Evolutionary conservation across 2,113 vertebrate species (phyloP).

Genomic region (Prochilodus magdalenae): DNA sequence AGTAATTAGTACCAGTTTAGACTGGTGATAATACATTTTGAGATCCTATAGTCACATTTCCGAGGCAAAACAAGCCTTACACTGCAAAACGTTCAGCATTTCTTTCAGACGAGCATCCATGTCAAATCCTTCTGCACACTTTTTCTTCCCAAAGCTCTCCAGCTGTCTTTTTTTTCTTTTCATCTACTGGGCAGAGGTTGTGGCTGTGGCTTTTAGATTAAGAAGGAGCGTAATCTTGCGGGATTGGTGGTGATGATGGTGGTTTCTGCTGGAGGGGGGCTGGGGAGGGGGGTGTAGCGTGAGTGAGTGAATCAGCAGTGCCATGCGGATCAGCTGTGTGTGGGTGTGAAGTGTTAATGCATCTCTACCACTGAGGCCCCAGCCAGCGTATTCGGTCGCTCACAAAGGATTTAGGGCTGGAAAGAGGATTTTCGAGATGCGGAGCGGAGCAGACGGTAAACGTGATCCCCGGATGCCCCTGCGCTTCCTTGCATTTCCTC

Average conservation of each 20-base stretch:
- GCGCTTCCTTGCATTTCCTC: not conserved
- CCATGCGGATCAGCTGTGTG: constrained; percentile 35
- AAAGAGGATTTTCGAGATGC: constrained; percentile 37
- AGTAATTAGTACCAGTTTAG: not conserved
- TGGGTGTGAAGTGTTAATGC: constrained; percentile 33
- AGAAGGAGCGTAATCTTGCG: constrained; percentile 31
- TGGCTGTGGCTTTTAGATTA: constrained; percentile 16
- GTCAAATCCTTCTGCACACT: not conserved
- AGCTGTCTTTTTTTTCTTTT: not conserved
- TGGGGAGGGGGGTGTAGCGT: not conserved
- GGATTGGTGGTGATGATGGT: constrained; percentile 10
- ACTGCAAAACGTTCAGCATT: not conserved
- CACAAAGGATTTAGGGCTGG: constrained; percentile 40
- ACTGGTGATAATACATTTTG: not conserved
- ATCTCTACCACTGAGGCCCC: constrained; percentile 8
- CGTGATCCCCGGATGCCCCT: not conserved
- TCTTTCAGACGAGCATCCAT: not conserved
- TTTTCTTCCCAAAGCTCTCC: not conserved
- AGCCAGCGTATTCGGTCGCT: constrained; percentile 23
- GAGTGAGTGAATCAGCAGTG: constrained; percentile 25
- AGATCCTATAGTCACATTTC: not conserved
- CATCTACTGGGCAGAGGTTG: not conserved
- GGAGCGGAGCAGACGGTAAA: constrained; percentile 20
- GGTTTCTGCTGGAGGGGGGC: not conserved
- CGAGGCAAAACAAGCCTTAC: not conserved